Evolutionary conservation across 1,140 invertebrate genomes (phyloP).

Genomic region (Drosophila punjabiensis): DNA sequence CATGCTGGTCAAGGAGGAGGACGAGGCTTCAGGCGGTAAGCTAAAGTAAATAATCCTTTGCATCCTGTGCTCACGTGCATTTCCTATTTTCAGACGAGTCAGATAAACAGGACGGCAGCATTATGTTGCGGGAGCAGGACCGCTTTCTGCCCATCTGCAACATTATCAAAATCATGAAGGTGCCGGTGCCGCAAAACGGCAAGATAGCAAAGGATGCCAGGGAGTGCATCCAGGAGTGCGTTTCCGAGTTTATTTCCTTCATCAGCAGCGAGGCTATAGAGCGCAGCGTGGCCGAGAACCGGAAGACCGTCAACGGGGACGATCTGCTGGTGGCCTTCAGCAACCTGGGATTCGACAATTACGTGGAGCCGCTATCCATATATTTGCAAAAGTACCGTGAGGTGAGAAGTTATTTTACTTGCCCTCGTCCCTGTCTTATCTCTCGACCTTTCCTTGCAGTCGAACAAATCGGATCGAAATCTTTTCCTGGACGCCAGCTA

Average conservation of each 20-base stretch:
- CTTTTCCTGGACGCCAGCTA: slow-evolving; percentile 68
- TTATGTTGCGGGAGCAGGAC: slow-evolving; percentile 93
- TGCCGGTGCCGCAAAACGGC: slow-evolving; percentile 97
- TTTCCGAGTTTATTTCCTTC: slow-evolving; percentile 99
- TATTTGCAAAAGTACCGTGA: slow-evolving; percentile 99
- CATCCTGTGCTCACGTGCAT: not conserved
- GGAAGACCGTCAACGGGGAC: slow-evolving; percentile 99
- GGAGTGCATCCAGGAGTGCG: slow-evolving; percentile 99
- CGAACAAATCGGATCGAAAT: slow-evolving; percentile 84
- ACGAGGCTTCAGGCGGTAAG: slow-evolving; percentile 73
- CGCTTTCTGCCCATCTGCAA: slow-evolving; percentile 99
- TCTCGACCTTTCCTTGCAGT: slow-evolving; percentile 43
- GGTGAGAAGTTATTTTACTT: slow-evolving; percentile 34
- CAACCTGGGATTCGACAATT: slow-evolving; percentile 98
- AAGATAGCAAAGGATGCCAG: slow-evolving; percentile 99
- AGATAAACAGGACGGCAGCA: slow-evolving; percentile 71
- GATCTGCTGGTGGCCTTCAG: slow-evolving; percentile 99
- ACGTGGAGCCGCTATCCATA: slow-evolving; percentile 98
- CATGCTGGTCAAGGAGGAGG: slow-evolving; percentile 73
- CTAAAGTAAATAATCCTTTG: not conserved
- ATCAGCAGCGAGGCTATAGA: slow-evolving; percentile 99
- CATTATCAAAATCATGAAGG: slow-evolving; percentile 99
- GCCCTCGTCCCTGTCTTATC: not conserved
- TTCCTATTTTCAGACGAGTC: slow-evolving; percentile 66
- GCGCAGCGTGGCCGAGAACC: slow-evolving; percentile 97